Evolutionary conservation across 2,888 invertebrate species (phyloP).

Genomic region (Lithophane socia): DNA sequence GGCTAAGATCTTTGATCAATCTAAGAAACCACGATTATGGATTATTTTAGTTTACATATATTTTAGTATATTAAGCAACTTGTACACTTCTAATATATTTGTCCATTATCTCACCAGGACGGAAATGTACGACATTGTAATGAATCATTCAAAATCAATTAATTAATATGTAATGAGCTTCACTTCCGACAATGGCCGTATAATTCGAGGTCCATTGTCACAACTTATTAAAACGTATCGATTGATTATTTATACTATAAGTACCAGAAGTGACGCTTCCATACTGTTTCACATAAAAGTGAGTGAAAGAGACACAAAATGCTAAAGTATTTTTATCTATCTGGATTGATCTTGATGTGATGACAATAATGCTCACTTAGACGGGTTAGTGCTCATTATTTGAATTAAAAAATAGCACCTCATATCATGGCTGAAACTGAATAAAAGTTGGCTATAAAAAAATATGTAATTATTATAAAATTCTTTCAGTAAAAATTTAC

Average conservation of each 20-base stretch:
- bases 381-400: neutral
- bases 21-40: neutral
- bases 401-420: neutral
- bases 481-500: slow-evolving; percentile 67
- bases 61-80: too few relatives aligned
- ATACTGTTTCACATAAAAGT: neutral
- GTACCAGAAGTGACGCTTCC: neutral
- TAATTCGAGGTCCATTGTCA: slow-evolving; percentile 39
- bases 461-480: neutral
- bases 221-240: slow-evolving; percentile 50
- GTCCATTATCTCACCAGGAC: slow-evolving; percentile 7
- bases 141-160: slow-evolving; percentile 61
- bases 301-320: neutral
- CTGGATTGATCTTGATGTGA: neutral
- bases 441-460: neutral
- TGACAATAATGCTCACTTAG: neutral
- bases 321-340: too few relatives aligned
- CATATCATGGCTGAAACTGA: neutral
- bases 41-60: neutral
- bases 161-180: slow-evolving; percentile 55
- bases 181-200: slow-evolving; percentile 37
- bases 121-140: slow-evolving; percentile 17
- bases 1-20: too few relatives aligned
- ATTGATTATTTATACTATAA: slow-evolving; percentile 53
- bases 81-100: slow-evolving; percentile 3